phyloP scores from a whole-genome alignment of 1,140 invertebrate species.

The Olivierus martensii region DNA sequence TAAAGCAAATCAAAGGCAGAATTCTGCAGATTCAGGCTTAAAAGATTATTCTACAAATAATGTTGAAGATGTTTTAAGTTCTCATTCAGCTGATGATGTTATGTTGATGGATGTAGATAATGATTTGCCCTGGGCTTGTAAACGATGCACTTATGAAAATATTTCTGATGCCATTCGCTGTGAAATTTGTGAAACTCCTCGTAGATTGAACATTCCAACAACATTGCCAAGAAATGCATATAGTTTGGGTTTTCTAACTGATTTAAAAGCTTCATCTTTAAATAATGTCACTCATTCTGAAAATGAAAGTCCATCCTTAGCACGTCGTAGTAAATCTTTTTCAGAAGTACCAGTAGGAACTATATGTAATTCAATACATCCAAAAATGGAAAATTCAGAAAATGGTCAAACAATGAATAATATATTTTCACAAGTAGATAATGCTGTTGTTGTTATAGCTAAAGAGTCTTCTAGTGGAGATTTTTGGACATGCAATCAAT shows the following conservation, averaged over 20 bases:
- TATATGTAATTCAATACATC: not conserved
- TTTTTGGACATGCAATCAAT: slow-evolving; percentile 65
- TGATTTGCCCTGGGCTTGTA: slow-evolving; percentile 37
- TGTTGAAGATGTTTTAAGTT: not conserved
- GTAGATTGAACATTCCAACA: slow-evolving; percentile 22
- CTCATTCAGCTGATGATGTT: slow-evolving; percentile 17
- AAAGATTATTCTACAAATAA: not conserved
- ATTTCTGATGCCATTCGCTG: slow-evolving; percentile 36
- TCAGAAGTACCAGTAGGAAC: slow-evolving; percentile 11
- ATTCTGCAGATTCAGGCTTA: slow-evolving; percentile 33
- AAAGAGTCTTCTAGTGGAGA: slow-evolving; percentile 1
- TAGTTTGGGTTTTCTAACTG: slow-evolving; percentile 16
- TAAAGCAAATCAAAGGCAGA: slow-evolving; percentile 40
- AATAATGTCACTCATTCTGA: slow-evolving; percentile 3
- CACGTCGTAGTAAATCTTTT: slow-evolving; percentile 15
- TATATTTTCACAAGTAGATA: not conserved
- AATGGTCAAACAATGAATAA: too few species aligned
- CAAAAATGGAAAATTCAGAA: slow-evolving; percentile 1
- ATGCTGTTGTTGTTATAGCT: not conserved
- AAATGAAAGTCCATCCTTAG: slow-evolving; percentile 6
- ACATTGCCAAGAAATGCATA: slow-evolving; percentile 22
- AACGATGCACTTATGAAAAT: slow-evolving; percentile 44
- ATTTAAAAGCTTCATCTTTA: slow-evolving; percentile 10
- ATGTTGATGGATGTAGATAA: slow-evolving; percentile 11
- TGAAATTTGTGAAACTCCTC: slow-evolving; percentile 46